Evolutionary conservation across 2,113 vertebrate species (phyloP).

Genomic region (Sigmodon hispidus): DNA sequence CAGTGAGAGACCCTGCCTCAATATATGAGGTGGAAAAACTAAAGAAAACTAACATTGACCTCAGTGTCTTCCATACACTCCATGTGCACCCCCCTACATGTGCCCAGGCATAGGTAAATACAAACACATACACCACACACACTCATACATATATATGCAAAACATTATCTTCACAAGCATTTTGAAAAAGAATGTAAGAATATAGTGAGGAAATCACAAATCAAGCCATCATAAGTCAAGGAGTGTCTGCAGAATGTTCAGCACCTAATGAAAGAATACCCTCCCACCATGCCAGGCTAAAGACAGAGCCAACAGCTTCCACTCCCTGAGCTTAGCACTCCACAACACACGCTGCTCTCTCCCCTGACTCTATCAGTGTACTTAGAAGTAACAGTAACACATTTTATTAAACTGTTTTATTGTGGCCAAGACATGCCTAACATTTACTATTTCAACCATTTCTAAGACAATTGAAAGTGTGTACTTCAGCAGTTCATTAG

Average conservation of each 20-base stretch:
- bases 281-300: not conserved
- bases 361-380: not conserved
- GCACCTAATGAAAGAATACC: not conserved
- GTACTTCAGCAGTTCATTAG: not conserved
- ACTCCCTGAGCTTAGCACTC: not conserved
- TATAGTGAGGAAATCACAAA: not conserved
- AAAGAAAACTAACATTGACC: not conserved
- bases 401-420: not conserved
- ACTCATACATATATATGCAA: not conserved
- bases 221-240: not conserved
- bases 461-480: not conserved
- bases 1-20: not conserved
- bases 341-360: not conserved
- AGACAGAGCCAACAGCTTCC: not conserved
- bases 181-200: not conserved
- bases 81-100: not conserved
- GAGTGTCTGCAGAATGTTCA: no score
- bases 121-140: not conserved
- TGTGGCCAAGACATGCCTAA: not conserved
- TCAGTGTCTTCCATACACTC: not conserved
- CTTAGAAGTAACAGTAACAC: not conserved
- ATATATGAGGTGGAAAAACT: not conserved
- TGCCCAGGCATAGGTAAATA: not conserved
- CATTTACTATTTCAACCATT: not conserved
- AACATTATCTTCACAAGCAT: not conserved